A percentile compares a stretch with the other conserved stretches of the same genome.
These are phyloP conservation scores for Aleiodes sp. DNA, from an alignment of 1,140 invertebrate species.

Conservation along the genomic window DNA sequence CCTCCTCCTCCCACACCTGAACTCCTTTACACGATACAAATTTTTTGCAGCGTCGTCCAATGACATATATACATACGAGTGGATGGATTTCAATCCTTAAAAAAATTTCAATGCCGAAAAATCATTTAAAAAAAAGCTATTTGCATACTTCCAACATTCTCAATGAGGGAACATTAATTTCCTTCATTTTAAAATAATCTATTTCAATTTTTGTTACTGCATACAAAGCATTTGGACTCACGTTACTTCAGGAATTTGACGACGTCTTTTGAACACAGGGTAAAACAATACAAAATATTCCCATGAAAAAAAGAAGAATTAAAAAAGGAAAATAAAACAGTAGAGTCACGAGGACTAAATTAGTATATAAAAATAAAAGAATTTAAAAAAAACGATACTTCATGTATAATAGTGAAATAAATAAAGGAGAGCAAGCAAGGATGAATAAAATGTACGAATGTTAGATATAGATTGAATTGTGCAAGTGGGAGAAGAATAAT, in stretches of 20 bases:
- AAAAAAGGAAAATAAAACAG: slow-evolving; percentile 48
- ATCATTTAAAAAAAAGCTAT: too few species aligned
- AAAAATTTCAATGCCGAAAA: too few species aligned
- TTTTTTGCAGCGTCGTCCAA: too few species aligned
- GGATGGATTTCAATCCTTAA: too few species aligned
- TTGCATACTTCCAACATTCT: too few species aligned
- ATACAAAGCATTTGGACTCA: too few species aligned
- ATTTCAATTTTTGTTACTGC: too few species aligned
- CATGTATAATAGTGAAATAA: slow-evolving; percentile 51
- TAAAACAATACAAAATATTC: slow-evolving; percentile 57
- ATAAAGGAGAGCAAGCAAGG: slow-evolving; percentile 16
- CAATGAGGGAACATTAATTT: background rate
- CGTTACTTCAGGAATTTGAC: slow-evolving; percentile 14
- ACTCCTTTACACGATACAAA: too few species aligned
- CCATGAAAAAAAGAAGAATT: slow-evolving; percentile 44
- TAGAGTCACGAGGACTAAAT: slow-evolving; percentile 22
- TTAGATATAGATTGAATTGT: slow-evolving; percentile 32
- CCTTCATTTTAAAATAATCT: too few species aligned
- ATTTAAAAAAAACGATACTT: slow-evolving; percentile 49
- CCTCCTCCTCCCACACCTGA: background rate
- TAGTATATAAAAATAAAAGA: background rate
- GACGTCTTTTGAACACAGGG: slow-evolving; percentile 60
- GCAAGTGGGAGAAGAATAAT: slow-evolving; percentile 19
- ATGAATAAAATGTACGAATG: slow-evolving; percentile 21
- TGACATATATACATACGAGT: too few species aligned